Base-by-base conservation (phyloP, 2,888 invertebrate genomes). In the Drosophila greeni region DNA sequence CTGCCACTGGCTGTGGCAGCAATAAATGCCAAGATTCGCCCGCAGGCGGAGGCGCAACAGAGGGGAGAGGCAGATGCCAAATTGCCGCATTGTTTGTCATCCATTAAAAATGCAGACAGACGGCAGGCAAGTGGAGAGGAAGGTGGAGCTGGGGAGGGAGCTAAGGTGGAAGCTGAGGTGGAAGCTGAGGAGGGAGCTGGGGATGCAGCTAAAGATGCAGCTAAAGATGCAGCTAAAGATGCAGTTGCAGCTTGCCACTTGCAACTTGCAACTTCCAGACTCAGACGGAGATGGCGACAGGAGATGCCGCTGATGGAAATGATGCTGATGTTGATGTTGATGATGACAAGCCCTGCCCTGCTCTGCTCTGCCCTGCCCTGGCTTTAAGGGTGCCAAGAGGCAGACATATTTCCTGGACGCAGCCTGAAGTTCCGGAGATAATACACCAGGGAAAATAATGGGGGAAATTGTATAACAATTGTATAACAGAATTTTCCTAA, bases 11-110 rank as follows among this genome's bases (percentile, higher is more conserved):
- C 16, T 29, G 43, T 56, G 40, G 75, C 66, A 74, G 31, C 48
- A 33, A 33, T 33, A 48, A 48, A 48, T 48, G 48, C 31, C 31
- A 48, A 33, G 48, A 31, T 47, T 31, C 47, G 6, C 26, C 16
- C 11, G 43, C 42, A 34, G 42, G 49, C 20, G 24, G 39, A 14
- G 36, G 55, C 52, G n/a, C n/a, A n/a, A n/a, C n/a, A 23, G 16
- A 34, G n/a, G n/a, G 31, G n/a, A n/a, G n/a, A n/a, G 43, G 24
- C 67, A 47, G 26, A n/a, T n/a, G 31, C 36, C 55, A 70, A 77
- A 73, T 78, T 81, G 73, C 61, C 70, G 82, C 70, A 83, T 83
- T 80, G 75, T 77, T 75, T 83, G 72, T 67, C 84, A 78, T 70
- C 82, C 84, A 83, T 77, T 77, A 78, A 70, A 60, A 60, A 67